These are phyloP conservation scores for Geotrypetes seraphini DNA, from an alignment of 2,797 vertebrate genomes.

Conservation along the genomic window DNA sequence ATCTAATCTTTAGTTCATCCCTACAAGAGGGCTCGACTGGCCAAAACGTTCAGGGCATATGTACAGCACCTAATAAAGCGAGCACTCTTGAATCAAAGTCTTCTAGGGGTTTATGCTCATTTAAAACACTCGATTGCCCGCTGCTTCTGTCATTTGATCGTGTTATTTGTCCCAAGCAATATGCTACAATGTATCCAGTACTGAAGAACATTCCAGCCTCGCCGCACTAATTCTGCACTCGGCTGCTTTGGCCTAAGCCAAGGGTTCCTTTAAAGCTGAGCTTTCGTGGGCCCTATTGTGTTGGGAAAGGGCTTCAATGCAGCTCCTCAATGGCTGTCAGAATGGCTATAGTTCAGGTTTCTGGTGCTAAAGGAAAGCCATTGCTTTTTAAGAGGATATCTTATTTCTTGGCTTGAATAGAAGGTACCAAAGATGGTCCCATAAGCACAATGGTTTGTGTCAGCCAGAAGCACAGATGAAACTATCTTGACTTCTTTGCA, in stretches of 20 bases:
- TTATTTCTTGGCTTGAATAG: slow-evolving; percentile 12
- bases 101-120: no score
- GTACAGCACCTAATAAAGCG: no score
- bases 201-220: no score
- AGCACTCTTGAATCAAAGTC: no score
- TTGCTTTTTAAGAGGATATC: background rate
- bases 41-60: no score
- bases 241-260: slow-evolving; percentile 14
- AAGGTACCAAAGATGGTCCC: slow-evolving; percentile 4
- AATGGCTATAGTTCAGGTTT: slow-evolving; percentile 6
- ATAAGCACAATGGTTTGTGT: slow-evolving; percentile 19
- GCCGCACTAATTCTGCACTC: background rate
- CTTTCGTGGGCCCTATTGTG: slow-evolving; percentile 24
- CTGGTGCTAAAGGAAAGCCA: background rate
- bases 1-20: no score
- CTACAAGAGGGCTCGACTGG: no score
- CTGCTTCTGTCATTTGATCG: no score
- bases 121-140: no score
- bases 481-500: slow-evolving; percentile 18
- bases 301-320: slow-evolving; percentile 7
- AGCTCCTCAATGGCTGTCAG: slow-evolving; percentile 18
- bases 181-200: no score
- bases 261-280: slow-evolving; percentile 3
- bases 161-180: no score
- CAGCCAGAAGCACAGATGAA: slow-evolving; percentile 21